Conservation (phyloP, 2,888 invertebrate species). For the Gastracanthus pulcherrimus region DNA sequence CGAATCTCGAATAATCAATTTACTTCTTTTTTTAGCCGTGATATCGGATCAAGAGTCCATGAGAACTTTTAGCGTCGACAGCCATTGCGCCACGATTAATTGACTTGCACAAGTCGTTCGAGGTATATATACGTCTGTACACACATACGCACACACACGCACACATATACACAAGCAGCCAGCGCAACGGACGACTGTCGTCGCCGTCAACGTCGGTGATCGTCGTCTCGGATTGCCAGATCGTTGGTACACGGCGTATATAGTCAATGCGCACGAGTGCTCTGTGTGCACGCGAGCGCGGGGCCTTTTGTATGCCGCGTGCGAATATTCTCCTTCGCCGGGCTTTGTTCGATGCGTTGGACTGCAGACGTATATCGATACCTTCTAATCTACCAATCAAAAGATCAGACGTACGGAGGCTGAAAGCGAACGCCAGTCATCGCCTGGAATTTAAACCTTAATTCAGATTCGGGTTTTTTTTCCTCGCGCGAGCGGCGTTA, state of each 20-base stretch:
- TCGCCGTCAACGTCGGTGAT: background rate
- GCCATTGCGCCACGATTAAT: conserved; percentile 44
- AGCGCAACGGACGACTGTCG: background rate
- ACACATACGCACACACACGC: background rate
- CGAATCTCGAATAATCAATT: conserved; percentile 20
- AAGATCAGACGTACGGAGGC: conserved; percentile 20
- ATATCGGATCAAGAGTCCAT: conserved; percentile 14
- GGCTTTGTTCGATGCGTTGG: conserved; percentile 16
- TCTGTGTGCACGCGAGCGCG: background rate
- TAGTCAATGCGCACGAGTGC: no score
- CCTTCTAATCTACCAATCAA: conserved; percentile 50
- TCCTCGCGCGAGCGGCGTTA: background rate
- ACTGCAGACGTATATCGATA: conserved; percentile 34
- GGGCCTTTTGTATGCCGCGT: conserved; percentile 32
- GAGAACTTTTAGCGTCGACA: conserved; percentile 21
- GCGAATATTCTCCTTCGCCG: conserved; percentile 23
- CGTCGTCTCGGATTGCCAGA: conserved; percentile 9
- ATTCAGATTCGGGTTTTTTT: conserved; percentile 20
- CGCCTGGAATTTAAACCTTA: conserved; percentile 33
- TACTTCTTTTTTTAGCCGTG: background rate
- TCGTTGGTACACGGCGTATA: no score
- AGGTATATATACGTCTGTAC: no score
- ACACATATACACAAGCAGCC: background rate
- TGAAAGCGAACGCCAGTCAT: conserved; percentile 43
- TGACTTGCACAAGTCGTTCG: conserved; percentile 37